phyloP scores from a whole-genome alignment of 2,888 invertebrate genomes.

The Unio pictorum region DNA sequence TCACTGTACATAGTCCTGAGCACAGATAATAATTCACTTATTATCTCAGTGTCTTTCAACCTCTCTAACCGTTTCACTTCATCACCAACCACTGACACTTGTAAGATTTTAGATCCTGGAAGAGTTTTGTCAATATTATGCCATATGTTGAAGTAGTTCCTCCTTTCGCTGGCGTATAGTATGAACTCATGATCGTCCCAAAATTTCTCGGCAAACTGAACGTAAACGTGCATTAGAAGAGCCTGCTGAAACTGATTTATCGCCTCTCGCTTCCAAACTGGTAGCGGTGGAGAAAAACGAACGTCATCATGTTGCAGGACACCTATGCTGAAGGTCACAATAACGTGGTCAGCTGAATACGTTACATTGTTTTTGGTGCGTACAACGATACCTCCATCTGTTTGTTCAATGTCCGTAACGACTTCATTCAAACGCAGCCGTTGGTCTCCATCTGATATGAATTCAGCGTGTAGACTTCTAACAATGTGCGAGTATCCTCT shows the following conservation, averaged over 20 bases:
- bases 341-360: slow-evolving; percentile 22
- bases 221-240: slow-evolving; percentile 19
- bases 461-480: slow-evolving; percentile 3
- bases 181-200: slow-evolving; percentile 24
- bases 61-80: slow-evolving; percentile 22
- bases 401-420: slow-evolving; percentile 17
- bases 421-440: slow-evolving; percentile 17
- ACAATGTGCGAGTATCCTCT: slow-evolving; percentile 15
- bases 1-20: slow-evolving; percentile 19
- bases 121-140: slow-evolving; percentile 23
- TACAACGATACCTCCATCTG: slow-evolving; percentile 12
- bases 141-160: slow-evolving; percentile 16
- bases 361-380: slow-evolving; percentile 12
- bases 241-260: slow-evolving; percentile 21
- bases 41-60: slow-evolving; percentile 11
- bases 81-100: slow-evolving; percentile 13
- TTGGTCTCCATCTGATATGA: slow-evolving; percentile 3
- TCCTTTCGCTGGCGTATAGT: slow-evolving; percentile 15
- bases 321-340: slow-evolving; percentile 35
- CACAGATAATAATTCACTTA: slow-evolving; percentile 13
- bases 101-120: slow-evolving; percentile 23
- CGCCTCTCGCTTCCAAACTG: slow-evolving; percentile 20
- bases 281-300: slow-evolving; percentile 22
- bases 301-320: slow-evolving; percentile 28
- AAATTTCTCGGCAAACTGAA: slow-evolving; percentile 21